Percentiles rank a stretch among this genome's conserved stretches.
phyloP scores from a whole-genome alignment of 2,888 invertebrate genomes.

The Dynastes maya region DNA sequence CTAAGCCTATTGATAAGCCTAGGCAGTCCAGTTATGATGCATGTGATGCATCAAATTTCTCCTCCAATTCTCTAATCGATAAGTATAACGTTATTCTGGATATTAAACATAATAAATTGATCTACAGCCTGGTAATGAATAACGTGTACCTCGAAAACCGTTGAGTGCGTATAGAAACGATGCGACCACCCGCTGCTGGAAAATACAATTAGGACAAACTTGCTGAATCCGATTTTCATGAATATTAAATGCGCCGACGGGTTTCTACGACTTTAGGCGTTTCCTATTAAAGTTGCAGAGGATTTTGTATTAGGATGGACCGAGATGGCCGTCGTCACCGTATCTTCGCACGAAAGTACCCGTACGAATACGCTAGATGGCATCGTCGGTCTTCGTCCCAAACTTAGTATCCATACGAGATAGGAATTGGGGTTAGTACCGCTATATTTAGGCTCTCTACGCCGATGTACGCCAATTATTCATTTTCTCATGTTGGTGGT shows the following conservation, averaged over 20 bases:
- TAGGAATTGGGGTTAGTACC: slow-evolving; percentile 5
- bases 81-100: background rate
- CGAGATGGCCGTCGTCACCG: background rate
- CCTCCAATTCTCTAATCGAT: too few relatives aligned
- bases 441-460: background rate
- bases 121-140: background rate
- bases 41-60: too few relatives aligned
- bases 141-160: background rate
- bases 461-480: slow-evolving; percentile 30
- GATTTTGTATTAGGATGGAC: slow-evolving; percentile 27
- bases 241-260: slow-evolving; percentile 27
- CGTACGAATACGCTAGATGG: background rate
- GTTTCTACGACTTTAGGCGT: slow-evolving; percentile 24
- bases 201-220: slow-evolving; percentile 45
- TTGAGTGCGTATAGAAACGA: background rate
- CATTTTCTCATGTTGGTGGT: slow-evolving; percentile 4
- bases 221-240: slow-evolving; percentile 43
- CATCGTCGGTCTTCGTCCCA: background rate
- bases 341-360: background rate
- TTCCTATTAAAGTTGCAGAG: slow-evolving; percentile 39
- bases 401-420: background rate
- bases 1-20: too few relatives aligned
- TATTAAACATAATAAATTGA: background rate
- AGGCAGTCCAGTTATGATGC: too few relatives aligned
- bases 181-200: background rate